Evolutionary conservation across 2,888 invertebrate genomes (phyloP).

Genomic region (Thyatira batis): DNA sequence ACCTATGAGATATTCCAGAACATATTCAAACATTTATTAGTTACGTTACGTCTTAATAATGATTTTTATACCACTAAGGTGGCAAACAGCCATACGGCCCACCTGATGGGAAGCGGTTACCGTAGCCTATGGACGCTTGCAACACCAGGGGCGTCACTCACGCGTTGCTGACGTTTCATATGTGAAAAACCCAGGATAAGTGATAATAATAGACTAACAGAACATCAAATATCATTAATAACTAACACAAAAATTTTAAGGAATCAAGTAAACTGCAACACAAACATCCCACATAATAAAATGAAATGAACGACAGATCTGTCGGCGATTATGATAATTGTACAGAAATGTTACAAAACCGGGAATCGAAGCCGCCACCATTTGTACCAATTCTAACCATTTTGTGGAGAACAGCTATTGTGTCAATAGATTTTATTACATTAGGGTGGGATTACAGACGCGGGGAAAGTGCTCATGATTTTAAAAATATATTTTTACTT

Average conservation of each 20-base stretch:
- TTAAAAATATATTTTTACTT: not conserved
- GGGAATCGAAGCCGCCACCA: slow-evolving; percentile 57
- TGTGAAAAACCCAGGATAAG: slow-evolving; percentile 6
- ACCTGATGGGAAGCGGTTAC: not conserved
- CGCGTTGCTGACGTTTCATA: too few relatives aligned
- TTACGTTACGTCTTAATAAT: too few relatives aligned
- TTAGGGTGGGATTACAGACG: slow-evolving; percentile 35
- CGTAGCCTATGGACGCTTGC: not conserved
- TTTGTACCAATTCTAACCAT: slow-evolving; percentile 60
- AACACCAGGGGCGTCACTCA: not conserved
- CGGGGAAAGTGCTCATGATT: not conserved
- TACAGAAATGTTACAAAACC: slow-evolving; percentile 56
- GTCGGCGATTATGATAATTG: slow-evolving; percentile 35
- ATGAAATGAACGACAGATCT: slow-evolving; percentile 30
- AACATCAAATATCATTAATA: slow-evolving; percentile 27
- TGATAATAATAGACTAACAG: slow-evolving; percentile 24
- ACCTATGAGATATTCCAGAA: too few relatives aligned
- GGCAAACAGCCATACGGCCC: too few relatives aligned
- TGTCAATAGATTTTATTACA: slow-evolving; percentile 49
- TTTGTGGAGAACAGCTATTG: slow-evolving; percentile 27
- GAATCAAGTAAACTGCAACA: slow-evolving; percentile 51
- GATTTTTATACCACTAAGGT: too few relatives aligned
- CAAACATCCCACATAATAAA: slow-evolving; percentile 74
- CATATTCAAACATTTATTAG: too few relatives aligned
- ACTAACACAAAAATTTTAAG: slow-evolving; percentile 40